These are phyloP conservation scores for Stenodema calcarata DNA, from an alignment of 2,888 invertebrate species.

Conservation along the genomic window DNA sequence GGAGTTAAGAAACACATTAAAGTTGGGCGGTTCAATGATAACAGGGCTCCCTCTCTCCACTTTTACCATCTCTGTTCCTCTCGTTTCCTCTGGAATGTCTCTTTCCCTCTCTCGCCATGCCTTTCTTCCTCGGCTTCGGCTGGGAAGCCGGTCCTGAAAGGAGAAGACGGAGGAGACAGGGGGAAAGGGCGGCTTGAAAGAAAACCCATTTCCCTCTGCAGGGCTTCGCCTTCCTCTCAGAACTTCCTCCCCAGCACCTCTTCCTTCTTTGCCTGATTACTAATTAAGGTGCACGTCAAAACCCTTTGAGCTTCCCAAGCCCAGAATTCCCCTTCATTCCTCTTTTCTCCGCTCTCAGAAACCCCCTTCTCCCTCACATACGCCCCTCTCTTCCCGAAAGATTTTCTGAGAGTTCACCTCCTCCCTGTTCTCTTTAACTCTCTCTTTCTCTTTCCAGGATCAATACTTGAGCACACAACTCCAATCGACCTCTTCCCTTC, in stretches of 20 bases:
- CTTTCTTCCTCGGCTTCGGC: constrained; percentile 24
- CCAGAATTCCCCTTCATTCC: not conserved
- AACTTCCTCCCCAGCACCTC: constrained; percentile 36
- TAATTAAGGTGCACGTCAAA: constrained; percentile 52
- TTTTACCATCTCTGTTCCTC: constrained; percentile 36
- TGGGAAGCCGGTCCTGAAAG: not conserved
- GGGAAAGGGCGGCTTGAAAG: constrained; percentile 43
- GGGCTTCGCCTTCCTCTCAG: constrained; percentile 16
- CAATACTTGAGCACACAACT: constrained; percentile 30
- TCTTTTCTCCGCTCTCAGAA: constrained; percentile 16
- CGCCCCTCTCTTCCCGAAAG: not conserved
- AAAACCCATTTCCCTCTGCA: constrained; percentile 54
- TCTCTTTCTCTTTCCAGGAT: constrained; percentile 16
- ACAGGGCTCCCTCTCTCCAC: constrained; percentile 36
- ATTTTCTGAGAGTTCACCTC: constrained; percentile 33
- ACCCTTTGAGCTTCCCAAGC: constrained; percentile 38
- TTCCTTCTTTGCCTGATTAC: constrained; percentile 54
- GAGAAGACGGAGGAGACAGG: not conserved
- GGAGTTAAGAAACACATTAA: constrained; percentile 52
- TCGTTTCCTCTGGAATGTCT: constrained; percentile 19
- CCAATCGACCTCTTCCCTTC: constrained; percentile 19
- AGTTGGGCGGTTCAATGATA: constrained; percentile 51
- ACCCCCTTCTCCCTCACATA: not conserved
- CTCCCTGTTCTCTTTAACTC: not conserved
- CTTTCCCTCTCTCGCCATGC: not conserved